A percentile compares a stretch with the other conserved stretches of the same genome.
Evolutionary conservation across 2,113 vertebrate species (phyloP).

Genomic region (Propithecus coquereli): DNA sequence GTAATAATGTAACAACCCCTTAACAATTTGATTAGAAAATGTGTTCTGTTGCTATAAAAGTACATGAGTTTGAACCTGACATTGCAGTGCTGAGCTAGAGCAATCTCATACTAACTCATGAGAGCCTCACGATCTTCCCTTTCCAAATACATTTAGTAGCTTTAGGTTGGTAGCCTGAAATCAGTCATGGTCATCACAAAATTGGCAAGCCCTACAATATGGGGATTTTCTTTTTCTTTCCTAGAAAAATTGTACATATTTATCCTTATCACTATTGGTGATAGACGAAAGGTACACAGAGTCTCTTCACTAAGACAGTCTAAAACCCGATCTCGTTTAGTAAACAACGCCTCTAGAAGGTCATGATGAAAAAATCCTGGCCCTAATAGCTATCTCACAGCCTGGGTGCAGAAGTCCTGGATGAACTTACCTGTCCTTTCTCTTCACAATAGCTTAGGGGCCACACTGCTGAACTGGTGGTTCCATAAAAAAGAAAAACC

Average conservation of each 20-base stretch:
- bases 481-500: background rate
- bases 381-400: background rate
- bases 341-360: background rate
- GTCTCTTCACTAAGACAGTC: background rate
- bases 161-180: background rate
- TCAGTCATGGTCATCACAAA: background rate
- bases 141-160: background rate
- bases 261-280: background rate
- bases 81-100: fast-evolving
- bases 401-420: background rate
- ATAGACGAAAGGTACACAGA: background rate
- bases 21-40: background rate
- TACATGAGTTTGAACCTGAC: background rate
- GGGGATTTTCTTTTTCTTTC: background rate
- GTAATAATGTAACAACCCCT: background rate
- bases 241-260: background rate
- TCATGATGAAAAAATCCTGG: background rate
- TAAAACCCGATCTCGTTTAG: background rate
- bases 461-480: background rate
- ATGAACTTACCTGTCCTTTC: background rate
- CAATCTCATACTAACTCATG: fast-evolving
- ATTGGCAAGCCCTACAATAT: background rate
- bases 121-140: fast-evolving
- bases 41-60: background rate
- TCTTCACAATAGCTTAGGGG: background rate